Percentiles rank a stretch among this genome's conserved stretches.
These are phyloP conservation scores for Prunella himalayana DNA, from an alignment of 2,113 vertebrate species.

Conservation along the genomic window DNA sequence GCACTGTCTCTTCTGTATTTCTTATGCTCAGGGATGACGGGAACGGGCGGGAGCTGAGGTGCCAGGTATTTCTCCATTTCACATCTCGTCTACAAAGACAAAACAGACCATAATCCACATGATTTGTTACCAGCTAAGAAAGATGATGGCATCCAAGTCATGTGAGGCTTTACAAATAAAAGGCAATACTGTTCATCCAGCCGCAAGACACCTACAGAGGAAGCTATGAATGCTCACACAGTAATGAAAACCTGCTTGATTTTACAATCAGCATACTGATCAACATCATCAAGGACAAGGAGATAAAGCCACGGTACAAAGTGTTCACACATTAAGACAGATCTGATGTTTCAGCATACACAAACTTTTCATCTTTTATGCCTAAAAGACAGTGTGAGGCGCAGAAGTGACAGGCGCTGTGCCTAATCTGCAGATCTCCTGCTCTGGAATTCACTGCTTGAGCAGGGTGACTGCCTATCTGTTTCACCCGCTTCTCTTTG, in stretches of 20 bases:
- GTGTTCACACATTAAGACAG: background rate
- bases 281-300: background rate
- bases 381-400: background rate
- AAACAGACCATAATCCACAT: conserved; percentile 13
- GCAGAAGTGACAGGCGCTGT: background rate
- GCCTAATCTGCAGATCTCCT: conserved; percentile 39
- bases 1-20: conserved; percentile 84
- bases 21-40: conserved; percentile 78
- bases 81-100: conserved; percentile 82
- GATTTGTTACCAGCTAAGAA: background rate
- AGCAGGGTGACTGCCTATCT: conserved; percentile 6
- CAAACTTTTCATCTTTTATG: conserved; percentile 33
- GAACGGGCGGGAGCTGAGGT: conserved; percentile 75
- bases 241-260: conserved; percentile 18
- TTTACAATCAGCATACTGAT: background rate
- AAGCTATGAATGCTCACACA: background rate
- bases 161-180: background rate
- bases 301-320: background rate
- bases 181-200: background rate
- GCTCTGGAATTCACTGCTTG: conserved; percentile 28
- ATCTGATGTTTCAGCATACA: background rate
- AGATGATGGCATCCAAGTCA: background rate
- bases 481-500: conserved; percentile 33
- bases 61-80: conserved; percentile 93
- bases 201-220: background rate